These are phyloP conservation scores for Adelosebastes latens DNA, from an alignment of 2,797 vertebrate genomes.

Conservation along the genomic window DNA sequence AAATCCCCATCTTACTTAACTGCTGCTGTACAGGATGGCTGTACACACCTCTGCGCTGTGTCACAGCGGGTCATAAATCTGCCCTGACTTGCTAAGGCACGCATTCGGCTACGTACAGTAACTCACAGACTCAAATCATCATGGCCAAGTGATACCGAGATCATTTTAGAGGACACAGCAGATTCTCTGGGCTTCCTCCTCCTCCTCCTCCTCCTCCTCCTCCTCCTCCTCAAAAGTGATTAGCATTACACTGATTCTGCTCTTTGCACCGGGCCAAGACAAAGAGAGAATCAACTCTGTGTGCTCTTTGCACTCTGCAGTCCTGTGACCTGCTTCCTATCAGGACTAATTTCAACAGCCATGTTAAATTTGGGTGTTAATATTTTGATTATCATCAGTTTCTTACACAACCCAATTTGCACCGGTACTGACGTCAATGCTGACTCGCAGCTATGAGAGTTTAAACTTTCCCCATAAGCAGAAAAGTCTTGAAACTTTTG, in stretches of 20 bases:
- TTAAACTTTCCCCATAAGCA: constrained; percentile 34
- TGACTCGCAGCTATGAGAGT: constrained; percentile 36
- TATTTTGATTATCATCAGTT: constrained; percentile 26
- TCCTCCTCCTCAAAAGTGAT: constrained; percentile 27
- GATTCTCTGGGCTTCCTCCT: constrained; percentile 40
- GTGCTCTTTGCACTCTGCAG: constrained; percentile 30
- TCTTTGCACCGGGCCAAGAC: constrained; percentile 36
- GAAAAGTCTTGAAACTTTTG: constrained; percentile 33
- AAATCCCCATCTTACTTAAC: constrained; percentile 61
- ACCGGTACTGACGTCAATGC: constrained; percentile 7
- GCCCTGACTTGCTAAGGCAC: constrained; percentile 33
- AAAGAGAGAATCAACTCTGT: constrained; percentile 15
- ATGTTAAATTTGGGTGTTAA: constrained; percentile 16
- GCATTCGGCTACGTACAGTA: constrained; percentile 30
- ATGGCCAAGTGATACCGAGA: constrained; percentile 44
- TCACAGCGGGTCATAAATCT: constrained; percentile 72
- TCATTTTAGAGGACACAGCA: constrained; percentile 73
- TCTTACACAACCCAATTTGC: constrained; percentile 13
- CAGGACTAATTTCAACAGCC: background rate
- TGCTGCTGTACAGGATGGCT: constrained; percentile 39
- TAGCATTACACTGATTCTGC: constrained; percentile 69
- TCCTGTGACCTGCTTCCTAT: constrained; percentile 14
- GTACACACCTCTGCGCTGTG: constrained; percentile 52
- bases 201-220: constrained; percentile 31
- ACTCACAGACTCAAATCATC: constrained; percentile 43